Evolutionary conservation across 2,113 vertebrate species (phyloP).

Genomic region (Vidua macroura): DNA sequence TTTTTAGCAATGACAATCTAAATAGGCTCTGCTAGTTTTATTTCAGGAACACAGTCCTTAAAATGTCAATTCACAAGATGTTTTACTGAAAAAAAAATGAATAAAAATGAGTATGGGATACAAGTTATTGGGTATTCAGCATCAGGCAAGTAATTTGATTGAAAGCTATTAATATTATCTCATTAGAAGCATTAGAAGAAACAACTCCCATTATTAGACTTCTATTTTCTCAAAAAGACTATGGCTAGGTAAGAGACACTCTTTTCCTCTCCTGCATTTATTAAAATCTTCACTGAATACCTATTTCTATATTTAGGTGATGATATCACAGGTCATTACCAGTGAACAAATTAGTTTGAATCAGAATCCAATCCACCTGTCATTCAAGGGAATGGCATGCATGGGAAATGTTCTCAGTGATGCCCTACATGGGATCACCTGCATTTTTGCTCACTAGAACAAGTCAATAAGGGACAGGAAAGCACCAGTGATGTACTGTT

Average conservation of each 20-base stretch:
- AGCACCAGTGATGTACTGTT: rapidly evolving
- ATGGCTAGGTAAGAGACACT: background rate
- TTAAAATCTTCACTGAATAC: conserved; percentile 21
- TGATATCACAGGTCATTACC: background rate
- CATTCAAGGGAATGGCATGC: background rate
- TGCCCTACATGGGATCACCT: background rate
- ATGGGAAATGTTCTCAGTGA: background rate
- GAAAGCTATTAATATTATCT: conserved; percentile 46
- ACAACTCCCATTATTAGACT: conserved; percentile 13
- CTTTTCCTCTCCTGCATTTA: background rate
- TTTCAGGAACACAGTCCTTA: conserved; percentile 37
- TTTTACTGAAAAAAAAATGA: background rate
- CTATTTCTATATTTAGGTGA: conserved; percentile 31
- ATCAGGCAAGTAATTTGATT: conserved; percentile 20
- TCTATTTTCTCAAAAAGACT: background rate
- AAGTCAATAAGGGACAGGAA: background rate
- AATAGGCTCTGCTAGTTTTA: conserved; percentile 30
- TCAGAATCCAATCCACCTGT: conserved; percentile 20
- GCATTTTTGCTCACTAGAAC: background rate
- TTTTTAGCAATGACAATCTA: background rate
- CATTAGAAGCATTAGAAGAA: conserved; percentile 2
- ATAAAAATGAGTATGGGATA: conserved; percentile 7
- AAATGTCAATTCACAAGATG: conserved; percentile 28
- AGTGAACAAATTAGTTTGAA: conserved; percentile 47
- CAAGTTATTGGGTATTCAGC: background rate